Base-by-base conservation (phyloP, 1,140 invertebrate species). In the Stegodyphus mimosarum region DNA sequence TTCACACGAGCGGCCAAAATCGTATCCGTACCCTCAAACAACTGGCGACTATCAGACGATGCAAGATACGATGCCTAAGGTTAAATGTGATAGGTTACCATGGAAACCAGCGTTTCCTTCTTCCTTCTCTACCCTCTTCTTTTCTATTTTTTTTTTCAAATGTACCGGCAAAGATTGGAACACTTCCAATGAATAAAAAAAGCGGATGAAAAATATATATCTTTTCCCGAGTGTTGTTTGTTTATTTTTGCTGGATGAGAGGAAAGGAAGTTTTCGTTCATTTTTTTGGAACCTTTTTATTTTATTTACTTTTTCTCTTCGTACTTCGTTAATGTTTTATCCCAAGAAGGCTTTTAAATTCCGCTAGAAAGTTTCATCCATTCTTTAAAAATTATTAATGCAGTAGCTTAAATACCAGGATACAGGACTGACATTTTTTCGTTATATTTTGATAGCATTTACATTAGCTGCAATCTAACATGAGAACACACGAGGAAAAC, bases 61-160 rank as follows among this genome's bases (percentile, higher is more conserved):
- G 11, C 15, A 33, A 53, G 13, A 33, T 33, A 7, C n/a, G 48
- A 49, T 17, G 6, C 33, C 72, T 52, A 55, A 74, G 72, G 50
- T 74, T 55, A 74, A 74, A 60, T n/a, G 70, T 53, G 49, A 74
- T 74, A 15, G 9, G 72, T 74, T 74, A 10, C 72, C 52, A 55
- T 74, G 72, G 72, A 4, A 74, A 74, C 72, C 10, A 50, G 11
- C 51, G 72, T 9, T 53, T 18, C 33, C 33, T 33, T 33, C 33
- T 33, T 53, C 52, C 18, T 17, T 18, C 72, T 74, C 72, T 10
- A 18, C 17, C 18, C 7, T 7, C 55, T 55, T 18, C 55, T 33
- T 33, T 33, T 33, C 33, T 33, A 3, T 33, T 67, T n/a, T 17
- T 9, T 67, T 67, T 67, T 51, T 71, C 33, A 71, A 71, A 71